Evolutionary conservation across 2,797 vertebrate species (phyloP).

Genomic region (Sebastes paucispinis): DNA sequence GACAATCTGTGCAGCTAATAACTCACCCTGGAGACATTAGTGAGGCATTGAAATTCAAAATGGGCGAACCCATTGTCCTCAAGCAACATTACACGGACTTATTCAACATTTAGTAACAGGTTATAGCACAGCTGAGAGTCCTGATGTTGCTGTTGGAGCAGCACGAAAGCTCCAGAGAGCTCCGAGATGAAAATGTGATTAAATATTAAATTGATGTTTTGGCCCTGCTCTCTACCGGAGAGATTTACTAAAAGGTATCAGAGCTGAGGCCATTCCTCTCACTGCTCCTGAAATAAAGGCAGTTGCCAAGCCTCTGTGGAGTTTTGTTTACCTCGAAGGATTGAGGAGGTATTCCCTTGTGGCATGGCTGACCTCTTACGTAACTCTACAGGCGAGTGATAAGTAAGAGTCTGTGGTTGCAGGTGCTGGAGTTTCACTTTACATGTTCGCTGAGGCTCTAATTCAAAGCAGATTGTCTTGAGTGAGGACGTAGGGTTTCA

Average conservation of each 20-base stretch:
- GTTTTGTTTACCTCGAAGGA: constrained; percentile 23
- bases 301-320: constrained; percentile 23
- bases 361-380: not conserved
- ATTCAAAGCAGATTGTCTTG: not conserved
- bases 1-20: not conserved
- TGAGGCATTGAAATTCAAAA: not conserved
- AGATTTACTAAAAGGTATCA: constrained; percentile 42
- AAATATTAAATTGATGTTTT: constrained; percentile 57
- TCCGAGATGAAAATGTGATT: constrained; percentile 47
- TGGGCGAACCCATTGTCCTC: not conserved
- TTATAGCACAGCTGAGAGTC: not conserved
- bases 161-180: constrained; percentile 31
- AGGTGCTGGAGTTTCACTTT: not conserved
- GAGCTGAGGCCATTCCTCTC: constrained; percentile 8
- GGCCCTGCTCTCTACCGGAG: constrained; percentile 12
- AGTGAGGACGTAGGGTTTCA: not conserved
- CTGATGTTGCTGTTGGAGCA: constrained; percentile 13
- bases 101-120: not conserved
- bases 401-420: not conserved
- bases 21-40: not conserved
- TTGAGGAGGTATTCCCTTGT: constrained; percentile 17
- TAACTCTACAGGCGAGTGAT: not conserved
- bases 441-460: not conserved
- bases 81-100: not conserved
- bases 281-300: constrained; percentile 36